Conservation (phyloP, 2,113 vertebrate species). For the Eolophus roseicapilla region DNA sequence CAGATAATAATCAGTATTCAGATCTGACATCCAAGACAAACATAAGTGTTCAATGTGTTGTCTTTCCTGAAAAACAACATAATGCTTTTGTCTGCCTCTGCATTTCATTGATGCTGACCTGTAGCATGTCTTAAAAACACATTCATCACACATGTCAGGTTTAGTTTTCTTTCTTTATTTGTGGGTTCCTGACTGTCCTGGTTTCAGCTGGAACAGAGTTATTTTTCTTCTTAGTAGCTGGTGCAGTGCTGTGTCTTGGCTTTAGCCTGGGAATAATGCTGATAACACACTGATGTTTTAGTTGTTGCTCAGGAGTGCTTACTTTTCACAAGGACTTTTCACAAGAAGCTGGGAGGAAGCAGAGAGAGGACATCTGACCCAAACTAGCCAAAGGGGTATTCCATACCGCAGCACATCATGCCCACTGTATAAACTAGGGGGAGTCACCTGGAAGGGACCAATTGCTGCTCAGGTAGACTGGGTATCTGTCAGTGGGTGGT, state of each 20-base stretch:
- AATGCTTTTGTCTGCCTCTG: neutral
- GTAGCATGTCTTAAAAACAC: neutral
- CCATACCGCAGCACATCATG: neutral
- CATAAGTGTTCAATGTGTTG: neutral
- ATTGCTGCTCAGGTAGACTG: neutral
- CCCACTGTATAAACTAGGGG: neutral
- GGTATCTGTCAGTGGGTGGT: neutral
- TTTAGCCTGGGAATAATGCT: neutral
- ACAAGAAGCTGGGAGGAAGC: neutral
- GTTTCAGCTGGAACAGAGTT: neutral
- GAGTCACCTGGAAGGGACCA: neutral
- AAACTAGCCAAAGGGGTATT: neutral
- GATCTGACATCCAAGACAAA: neutral
- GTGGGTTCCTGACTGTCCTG: neutral
- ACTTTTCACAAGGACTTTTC: neutral
- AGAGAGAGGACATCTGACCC: neutral
- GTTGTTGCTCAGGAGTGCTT: neutral
- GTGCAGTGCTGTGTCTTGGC: neutral
- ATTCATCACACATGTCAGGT: neutral
- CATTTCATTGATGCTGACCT: neutral
- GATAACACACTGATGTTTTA: neutral
- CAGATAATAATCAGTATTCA: neutral
- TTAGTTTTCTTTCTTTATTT: neutral
- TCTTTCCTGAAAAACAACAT: neutral
- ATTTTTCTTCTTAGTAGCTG: neutral